Evolutionary conservation across 2,888 invertebrate genomes (phyloP).

Genomic region (Lithosia quadra): DNA sequence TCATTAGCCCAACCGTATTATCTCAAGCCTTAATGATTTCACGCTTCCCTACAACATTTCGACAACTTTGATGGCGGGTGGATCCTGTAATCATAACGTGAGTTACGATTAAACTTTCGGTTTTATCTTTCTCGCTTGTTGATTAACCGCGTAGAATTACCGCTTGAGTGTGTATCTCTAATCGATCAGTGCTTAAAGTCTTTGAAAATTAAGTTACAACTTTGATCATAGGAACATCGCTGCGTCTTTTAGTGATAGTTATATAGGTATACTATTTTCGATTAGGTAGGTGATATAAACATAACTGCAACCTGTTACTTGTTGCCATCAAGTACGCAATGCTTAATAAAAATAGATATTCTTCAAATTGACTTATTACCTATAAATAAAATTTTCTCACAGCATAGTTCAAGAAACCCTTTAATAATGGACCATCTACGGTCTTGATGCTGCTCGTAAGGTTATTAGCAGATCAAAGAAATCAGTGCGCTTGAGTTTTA

Average conservation of each 20-base stretch:
- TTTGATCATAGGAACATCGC: conserved; percentile 16
- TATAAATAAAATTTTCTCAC: no score
- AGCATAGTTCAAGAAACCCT: no score
- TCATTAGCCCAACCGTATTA: conserved; percentile 79
- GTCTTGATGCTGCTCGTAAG: no score
- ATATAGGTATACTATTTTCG: not conserved
- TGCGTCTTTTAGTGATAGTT: not conserved
- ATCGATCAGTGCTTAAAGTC: conserved; percentile 69
- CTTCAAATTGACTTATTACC: not conserved
- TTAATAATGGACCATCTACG: no score
- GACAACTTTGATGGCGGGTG: conserved; percentile 66
- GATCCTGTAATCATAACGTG: conserved; percentile 70
- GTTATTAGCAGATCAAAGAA: no score
- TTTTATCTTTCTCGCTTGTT: conserved; percentile 72
- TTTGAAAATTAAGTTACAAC: conserved; percentile 59
- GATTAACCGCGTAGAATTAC: conserved; percentile 72
- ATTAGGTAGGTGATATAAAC: not conserved
- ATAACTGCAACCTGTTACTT: not conserved
- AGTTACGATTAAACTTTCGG: conserved; percentile 76
- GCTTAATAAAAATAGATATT: not conserved
- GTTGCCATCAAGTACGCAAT: not conserved
- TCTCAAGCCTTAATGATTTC: conserved; percentile 78
- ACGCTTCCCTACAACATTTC: conserved; percentile 70
- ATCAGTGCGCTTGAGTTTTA: no score
- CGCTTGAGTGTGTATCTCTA: conserved; percentile 66